Evolutionary conservation across 2,888 invertebrate species (phyloP), one percentile per base, ranked within the genome.

Genomic region (Cylindroiulus punctatus): DNA sequence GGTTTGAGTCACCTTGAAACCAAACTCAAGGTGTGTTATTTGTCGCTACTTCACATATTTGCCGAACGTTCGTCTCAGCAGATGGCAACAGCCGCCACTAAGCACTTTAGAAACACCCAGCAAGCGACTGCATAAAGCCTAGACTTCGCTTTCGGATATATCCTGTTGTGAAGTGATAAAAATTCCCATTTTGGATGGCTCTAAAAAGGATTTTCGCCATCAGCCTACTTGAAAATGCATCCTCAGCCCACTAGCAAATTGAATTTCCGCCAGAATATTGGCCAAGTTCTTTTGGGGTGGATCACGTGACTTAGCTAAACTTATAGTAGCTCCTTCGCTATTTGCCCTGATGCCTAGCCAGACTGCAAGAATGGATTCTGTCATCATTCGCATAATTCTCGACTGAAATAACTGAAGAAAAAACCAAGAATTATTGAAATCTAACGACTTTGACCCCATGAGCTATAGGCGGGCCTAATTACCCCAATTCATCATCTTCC

Each of bases 171-270:
- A 65, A 65, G 65, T 65, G 65, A 65, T 65, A 65, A 65, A 65
- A 65, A 65, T 65, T 65, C 65, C 65, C 65, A 65, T 65, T 65
- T 65, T 65, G 65, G 65, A 65, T 65, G 65, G 1, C 65, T 65
- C 57, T 57, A 57, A 22, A 57, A 57, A 57, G 57, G 57, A 57
- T 57, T 57, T 57, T 57, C 57, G 14, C 14, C 57, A 57, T 57
- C 57, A n/a, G 57, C 57, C 57, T 57, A 57, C 57, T 57, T 57
- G 57, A 57, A 57, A 57, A 65, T 65, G 65, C 65, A 65, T 65
- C 65, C 65, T 65, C 65, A 65, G 65, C 65, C 65, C 65, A 65
- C 65, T 26, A n/a, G 26, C 65, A 65, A 65, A 65, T 65, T 65
- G 65, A 65, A 65, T 65, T 44, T 65, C 10, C 26, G 26, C 22